Evolutionary conservation across 2,797 vertebrate genomes (phyloP).

Genomic region (Tarsius wallacei): DNA sequence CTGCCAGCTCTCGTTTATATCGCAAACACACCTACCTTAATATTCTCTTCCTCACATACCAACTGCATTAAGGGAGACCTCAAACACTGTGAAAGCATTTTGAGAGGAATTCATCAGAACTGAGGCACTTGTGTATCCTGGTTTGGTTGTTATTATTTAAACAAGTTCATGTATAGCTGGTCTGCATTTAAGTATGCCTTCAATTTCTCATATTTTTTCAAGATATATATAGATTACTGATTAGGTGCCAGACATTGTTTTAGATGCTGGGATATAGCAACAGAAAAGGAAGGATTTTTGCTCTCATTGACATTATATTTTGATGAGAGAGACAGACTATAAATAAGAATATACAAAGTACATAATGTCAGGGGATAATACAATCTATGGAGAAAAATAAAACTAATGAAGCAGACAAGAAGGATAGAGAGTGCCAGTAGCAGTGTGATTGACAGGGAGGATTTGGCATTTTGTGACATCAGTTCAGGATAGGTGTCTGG

Average conservation of each 20-base stretch:
- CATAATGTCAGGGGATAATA: neutral
- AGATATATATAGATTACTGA: neutral
- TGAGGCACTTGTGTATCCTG: neutral
- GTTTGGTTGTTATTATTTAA: neutral
- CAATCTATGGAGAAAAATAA: neutral
- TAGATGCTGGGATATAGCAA: neutral
- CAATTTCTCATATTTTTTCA: slow-evolving; percentile 33
- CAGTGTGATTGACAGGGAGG: neutral
- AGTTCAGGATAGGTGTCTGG: neutral
- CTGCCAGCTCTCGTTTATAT: slow-evolving; percentile 73
- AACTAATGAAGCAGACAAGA: neutral
- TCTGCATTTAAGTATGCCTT: neutral
- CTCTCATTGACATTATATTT: neutral
- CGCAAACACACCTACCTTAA: neutral
- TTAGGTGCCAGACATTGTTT: neutral
- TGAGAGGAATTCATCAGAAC: slow-evolving; percentile 40
- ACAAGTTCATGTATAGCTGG: neutral
- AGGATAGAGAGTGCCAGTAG: neutral
- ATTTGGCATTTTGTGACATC: neutral
- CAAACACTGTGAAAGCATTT: neutral
- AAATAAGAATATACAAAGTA: neutral
- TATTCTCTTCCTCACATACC: slow-evolving; percentile 1
- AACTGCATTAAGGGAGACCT: neutral
- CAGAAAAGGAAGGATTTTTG: neutral
- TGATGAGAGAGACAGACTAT: neutral